Percentiles rank a stretch among this genome's conserved stretches.
phyloP scores from a whole-genome alignment of 2,797 vertebrate genomes.

The Halcyon badia region DNA sequence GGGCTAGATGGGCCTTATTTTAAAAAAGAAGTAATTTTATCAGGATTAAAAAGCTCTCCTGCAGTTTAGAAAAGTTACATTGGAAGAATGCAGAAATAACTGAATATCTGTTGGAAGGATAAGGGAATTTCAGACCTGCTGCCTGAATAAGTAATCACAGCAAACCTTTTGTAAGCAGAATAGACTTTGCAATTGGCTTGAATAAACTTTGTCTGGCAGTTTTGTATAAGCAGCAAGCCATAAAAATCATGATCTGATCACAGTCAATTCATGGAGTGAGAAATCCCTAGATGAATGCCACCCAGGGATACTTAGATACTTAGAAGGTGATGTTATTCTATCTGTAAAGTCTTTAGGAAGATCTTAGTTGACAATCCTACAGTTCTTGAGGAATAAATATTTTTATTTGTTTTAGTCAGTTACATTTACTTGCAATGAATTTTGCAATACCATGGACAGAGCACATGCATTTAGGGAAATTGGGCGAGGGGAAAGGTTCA shows the following conservation, averaged over 20 bases:
- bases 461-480: neutral
- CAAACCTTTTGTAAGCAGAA: neutral
- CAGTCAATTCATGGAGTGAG: neutral
- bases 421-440: neutral
- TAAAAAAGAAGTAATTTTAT: neutral
- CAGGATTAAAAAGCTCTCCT: neutral
- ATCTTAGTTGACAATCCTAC: neutral
- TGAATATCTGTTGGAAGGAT: neutral
- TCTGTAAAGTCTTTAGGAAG: neutral
- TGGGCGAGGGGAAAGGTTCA: fast-evolving
- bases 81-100: neutral
- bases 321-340: neutral
- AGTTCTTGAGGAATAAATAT: neutral
- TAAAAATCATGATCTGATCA: neutral
- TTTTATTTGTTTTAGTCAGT: neutral
- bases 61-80: neutral
- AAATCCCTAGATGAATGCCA: neutral
- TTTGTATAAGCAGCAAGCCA: neutral
- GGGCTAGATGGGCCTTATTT: neutral
- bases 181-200: neutral
- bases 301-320: neutral
- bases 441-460: slow-evolving; percentile 10
- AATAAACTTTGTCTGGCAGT: neutral
- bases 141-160: neutral
- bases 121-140: neutral